Conservation (phyloP, 2,113 vertebrate species). For the Symphodus melops region DNA sequence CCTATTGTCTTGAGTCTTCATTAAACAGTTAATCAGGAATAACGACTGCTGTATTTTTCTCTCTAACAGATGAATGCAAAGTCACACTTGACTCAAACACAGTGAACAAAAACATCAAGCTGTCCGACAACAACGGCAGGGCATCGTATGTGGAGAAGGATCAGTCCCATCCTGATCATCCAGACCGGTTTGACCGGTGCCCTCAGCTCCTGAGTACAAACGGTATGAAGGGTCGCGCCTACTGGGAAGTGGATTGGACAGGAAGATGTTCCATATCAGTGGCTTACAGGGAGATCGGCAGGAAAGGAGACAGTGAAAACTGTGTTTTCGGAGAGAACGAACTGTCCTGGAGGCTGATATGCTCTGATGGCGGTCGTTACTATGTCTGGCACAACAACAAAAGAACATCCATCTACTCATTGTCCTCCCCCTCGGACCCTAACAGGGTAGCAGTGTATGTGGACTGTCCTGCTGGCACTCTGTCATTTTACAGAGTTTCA, state of each 20-base stretch:
- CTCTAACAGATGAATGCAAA: background rate
- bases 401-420: background rate
- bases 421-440: background rate
- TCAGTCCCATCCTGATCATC: background rate
- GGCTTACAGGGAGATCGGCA: background rate
- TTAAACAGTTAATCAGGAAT: too few relatives aligned
- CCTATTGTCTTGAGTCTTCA: background rate
- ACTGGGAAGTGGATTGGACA: background rate
- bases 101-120: background rate
- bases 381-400: background rate
- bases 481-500: slow-evolving; percentile 8
- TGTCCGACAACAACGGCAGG: background rate
- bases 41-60: background rate
- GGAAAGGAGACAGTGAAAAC: background rate
- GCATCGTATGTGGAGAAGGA: background rate
- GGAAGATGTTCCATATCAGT: background rate
- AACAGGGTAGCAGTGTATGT: background rate
- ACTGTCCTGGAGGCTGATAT: background rate
- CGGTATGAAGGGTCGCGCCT: background rate
- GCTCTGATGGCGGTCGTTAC: background rate
- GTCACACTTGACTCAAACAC: background rate
- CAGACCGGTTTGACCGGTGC: background rate
- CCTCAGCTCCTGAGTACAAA: background rate
- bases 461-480: background rate
- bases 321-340: background rate